phyloP scores from a whole-genome alignment of 2,888 invertebrate genomes.

The Acanthacorydalis orientalis region DNA sequence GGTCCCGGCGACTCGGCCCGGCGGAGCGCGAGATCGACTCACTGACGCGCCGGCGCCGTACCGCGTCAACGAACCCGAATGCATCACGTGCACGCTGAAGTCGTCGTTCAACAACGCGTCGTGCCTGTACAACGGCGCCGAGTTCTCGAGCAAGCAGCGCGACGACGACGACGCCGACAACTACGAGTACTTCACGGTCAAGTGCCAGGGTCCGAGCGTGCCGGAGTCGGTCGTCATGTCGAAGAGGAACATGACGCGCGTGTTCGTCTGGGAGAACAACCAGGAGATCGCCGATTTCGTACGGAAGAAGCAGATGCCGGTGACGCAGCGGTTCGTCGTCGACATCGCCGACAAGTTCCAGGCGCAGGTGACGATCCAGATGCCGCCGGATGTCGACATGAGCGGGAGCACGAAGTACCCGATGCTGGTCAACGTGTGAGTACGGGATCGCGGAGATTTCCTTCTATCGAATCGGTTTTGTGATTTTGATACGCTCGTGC shows the following conservation, averaged over 20 bases:
- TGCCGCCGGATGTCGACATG: conserved; percentile 53
- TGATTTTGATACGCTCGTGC: too few species aligned
- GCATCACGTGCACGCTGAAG: conserved; percentile 57
- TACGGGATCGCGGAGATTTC: conserved; percentile 14
- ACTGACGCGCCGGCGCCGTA: too few species aligned
- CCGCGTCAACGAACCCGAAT: conserved; percentile 28
- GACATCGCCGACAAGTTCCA: conserved; percentile 39
- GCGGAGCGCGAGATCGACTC: too few species aligned
- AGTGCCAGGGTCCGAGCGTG: conserved; percentile 51
- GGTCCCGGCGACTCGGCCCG: conserved; percentile 12
- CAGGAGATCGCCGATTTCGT: conserved; percentile 32
- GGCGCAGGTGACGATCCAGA: conserved; percentile 56
- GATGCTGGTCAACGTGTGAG: conserved; percentile 70
- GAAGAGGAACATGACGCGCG: conserved; percentile 25
- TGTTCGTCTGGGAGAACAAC: conserved; percentile 51
- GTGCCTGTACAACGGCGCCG: conserved; percentile 52
- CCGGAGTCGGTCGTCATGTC: conserved; percentile 52
- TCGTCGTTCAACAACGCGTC: conserved; percentile 14
- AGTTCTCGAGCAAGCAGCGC: conserved; percentile 28
- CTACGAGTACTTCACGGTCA: too few species aligned
- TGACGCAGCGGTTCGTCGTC: conserved; percentile 42
- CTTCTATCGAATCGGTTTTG: conserved; percentile 58
- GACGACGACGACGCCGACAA: too few species aligned
- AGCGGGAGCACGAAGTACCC: conserved; percentile 58
- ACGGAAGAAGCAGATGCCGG: conserved; percentile 34